These are phyloP conservation scores for Nephrotoma guestfalica DNA, from an alignment of 2,888 invertebrate species.

Conservation along the genomic window DNA sequence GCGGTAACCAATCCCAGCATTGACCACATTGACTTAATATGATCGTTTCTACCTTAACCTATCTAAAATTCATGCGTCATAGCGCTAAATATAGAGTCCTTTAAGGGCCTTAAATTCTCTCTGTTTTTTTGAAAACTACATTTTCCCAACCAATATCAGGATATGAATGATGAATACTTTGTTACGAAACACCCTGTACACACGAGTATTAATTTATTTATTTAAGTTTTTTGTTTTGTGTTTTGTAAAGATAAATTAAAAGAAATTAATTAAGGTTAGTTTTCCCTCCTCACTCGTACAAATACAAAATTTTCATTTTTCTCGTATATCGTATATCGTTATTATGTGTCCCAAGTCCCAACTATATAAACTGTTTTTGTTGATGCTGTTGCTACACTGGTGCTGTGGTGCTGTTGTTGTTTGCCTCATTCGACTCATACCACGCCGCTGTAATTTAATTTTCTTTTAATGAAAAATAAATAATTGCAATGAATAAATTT, in stretches of 20 bases:
- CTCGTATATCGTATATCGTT: not conserved
- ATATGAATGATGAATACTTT: too few species aligned
- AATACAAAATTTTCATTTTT: not conserved
- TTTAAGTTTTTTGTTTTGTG: not conserved
- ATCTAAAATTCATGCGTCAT: too few species aligned
- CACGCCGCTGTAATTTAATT: not conserved
- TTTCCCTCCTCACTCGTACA: not conserved
- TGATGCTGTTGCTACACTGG: not conserved
- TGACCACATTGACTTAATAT: too few species aligned
- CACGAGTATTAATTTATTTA: not conserved
- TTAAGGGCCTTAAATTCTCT: too few species aligned
- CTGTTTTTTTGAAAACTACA: too few species aligned
- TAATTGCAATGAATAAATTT: not conserved
- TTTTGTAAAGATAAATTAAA: not conserved
- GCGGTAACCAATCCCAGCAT: too few species aligned
- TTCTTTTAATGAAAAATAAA: not conserved
- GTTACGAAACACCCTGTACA: too few species aligned
- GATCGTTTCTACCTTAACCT: too few species aligned
- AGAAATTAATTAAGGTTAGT: not conserved
- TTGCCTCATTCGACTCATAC: not conserved
- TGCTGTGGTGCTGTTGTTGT: not conserved
- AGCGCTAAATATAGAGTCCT: too few species aligned
- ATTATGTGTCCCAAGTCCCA: not conserved
- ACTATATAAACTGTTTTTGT: not conserved
- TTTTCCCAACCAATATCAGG: too few species aligned